Evolutionary conservation across 2,888 invertebrate species (phyloP).

Genomic region (Hipparchia sbordonii): DNA sequence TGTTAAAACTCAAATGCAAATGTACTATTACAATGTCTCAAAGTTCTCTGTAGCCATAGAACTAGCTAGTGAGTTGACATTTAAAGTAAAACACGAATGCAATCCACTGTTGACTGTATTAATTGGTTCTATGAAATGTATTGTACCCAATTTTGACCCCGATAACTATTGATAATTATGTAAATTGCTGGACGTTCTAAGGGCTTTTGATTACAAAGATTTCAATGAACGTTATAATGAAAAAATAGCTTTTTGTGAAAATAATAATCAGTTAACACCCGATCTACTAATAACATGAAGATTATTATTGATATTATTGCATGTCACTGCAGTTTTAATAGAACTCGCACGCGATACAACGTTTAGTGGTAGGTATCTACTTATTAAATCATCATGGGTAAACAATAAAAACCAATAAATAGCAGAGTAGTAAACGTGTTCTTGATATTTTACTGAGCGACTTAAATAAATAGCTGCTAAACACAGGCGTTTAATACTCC

Average conservation of each 20-base stretch:
- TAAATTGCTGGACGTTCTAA: neutral
- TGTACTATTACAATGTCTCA: no score
- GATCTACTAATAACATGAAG: conserved; percentile 2
- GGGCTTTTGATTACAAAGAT: neutral
- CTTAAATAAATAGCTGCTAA: no score
- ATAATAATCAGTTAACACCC: neutral
- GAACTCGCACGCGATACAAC: conserved; percentile 3
- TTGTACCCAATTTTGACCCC: neutral
- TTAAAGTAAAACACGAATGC: neutral
- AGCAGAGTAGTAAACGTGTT: no score
- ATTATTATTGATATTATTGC: conserved; percentile 10
- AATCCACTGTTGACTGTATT: neutral
- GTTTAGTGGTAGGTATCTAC: neutral
- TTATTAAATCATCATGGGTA: neutral
- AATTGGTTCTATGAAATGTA: conserved; percentile 1
- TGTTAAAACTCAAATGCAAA: no score
- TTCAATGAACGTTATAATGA: neutral
- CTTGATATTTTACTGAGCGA: no score
- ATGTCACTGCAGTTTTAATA: conserved; percentile 11
- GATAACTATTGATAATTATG: neutral
- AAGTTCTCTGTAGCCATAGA: neutral
- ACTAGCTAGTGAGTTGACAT: neutral
- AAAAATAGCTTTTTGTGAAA: neutral
- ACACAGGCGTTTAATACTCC: no score
- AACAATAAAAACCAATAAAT: neutral